A percentile compares a stretch with the other conserved stretches of the same genome.
These are phyloP conservation scores for Platichthys flesus DNA, from an alignment of 2,113 vertebrate species.

Conservation along the genomic window DNA sequence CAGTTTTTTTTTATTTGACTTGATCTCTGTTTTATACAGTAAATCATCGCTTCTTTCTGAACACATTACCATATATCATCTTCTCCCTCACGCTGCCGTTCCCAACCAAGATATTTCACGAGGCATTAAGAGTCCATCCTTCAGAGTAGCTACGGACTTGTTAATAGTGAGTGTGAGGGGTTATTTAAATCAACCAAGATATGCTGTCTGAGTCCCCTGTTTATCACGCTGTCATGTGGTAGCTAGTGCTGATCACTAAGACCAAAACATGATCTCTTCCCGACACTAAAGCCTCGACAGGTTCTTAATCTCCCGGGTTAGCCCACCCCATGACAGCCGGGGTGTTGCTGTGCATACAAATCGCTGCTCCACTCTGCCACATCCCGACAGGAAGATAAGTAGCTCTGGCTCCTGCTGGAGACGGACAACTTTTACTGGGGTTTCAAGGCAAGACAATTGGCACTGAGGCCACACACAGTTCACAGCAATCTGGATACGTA, in stretches of 20 bases:
- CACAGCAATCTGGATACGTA: slow-evolving; percentile 34
- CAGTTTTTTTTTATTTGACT: slow-evolving; percentile 4
- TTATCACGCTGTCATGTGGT: slow-evolving; percentile 67
- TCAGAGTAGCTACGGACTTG: slow-evolving; percentile 36
- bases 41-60: slow-evolving; percentile 15
- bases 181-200: slow-evolving; percentile 69
- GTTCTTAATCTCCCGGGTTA: slow-evolving; percentile 75
- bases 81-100: slow-evolving; percentile 12
- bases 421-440: slow-evolving; percentile 51
- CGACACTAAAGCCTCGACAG: slow-evolving; percentile 55
- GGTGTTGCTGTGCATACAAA: slow-evolving; percentile 69
- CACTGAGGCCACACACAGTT: slow-evolving; percentile 40
- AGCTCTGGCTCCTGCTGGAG: slow-evolving; percentile 40
- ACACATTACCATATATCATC: slow-evolving; percentile 9
- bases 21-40: not conserved
- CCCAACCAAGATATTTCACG: slow-evolving; percentile 33
- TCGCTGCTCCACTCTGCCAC: slow-evolving; percentile 37
- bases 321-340: slow-evolving; percentile 65
- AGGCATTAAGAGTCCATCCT: slow-evolving; percentile 44
- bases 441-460: slow-evolving; percentile 44
- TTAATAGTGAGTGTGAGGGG: slow-evolving; percentile 54
- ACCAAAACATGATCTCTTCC: slow-evolving; percentile 73
- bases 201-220: slow-evolving; percentile 46
- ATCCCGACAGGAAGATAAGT: slow-evolving; percentile 56
- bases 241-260: slow-evolving; percentile 62